Conservation (phyloP, 1,140 invertebrate genomes). For the Psix sp. region DNA sequence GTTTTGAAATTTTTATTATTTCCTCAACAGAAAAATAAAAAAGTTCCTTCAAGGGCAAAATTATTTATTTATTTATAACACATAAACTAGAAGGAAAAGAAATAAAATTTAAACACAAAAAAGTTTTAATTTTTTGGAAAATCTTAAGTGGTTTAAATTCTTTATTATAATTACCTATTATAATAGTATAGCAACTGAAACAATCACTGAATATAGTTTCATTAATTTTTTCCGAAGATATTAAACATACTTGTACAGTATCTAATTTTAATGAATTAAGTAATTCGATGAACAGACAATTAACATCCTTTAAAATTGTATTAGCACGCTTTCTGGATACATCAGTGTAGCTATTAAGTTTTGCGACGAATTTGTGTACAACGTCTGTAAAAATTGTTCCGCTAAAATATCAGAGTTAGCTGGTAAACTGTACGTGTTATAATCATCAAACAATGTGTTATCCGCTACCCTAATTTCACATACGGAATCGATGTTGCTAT, state of each 20-base stretch:
- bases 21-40: too few relatives aligned
- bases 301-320: slow-evolving; percentile 17
- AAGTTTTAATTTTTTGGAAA: slow-evolving; percentile 15
- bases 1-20: too few relatives aligned
- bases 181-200: slow-evolving; percentile 9
- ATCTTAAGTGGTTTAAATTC: slow-evolving; percentile 22
- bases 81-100: too few relatives aligned
- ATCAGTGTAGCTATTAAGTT: slow-evolving; percentile 4
- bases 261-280: slow-evolving; percentile 16
- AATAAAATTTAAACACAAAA: too few relatives aligned
- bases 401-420: background rate
- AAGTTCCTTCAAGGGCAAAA: too few relatives aligned
- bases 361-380: slow-evolving; percentile 14
- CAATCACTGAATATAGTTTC: slow-evolving; percentile 4
- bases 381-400: background rate
- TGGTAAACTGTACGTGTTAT: background rate
- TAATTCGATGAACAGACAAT: slow-evolving; percentile 10
- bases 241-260: slow-evolving; percentile 1
- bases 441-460: too few relatives aligned
- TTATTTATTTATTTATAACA: too few relatives aligned
- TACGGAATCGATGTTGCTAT: too few relatives aligned
- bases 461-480: too few relatives aligned
- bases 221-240: background rate
- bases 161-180: slow-evolving; percentile 8
- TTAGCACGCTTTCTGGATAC: slow-evolving; percentile 15